Evolutionary conservation across 2,797 vertebrate species (phyloP), one percentile per base, ranked within the genome.

Genomic region (Brotula barbata): DNA sequence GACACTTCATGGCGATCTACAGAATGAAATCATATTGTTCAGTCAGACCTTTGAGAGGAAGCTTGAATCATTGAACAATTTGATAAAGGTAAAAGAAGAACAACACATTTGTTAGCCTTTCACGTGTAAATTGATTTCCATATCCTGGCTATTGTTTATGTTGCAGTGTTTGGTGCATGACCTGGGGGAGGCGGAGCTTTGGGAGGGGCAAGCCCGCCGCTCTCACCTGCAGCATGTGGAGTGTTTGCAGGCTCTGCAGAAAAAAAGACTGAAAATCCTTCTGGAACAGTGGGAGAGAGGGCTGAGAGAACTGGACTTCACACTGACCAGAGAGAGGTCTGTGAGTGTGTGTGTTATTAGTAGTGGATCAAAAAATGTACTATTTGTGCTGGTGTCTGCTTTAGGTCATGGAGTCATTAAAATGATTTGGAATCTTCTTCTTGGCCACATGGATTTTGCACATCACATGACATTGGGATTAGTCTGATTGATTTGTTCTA

Each of bases 141-240:
- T 39, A 2, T 51, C 25, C 48, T 45, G 50, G 13, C 13, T 36
- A 56, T 19, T 17, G 16, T 67, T 1, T 67, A 40, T 37, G 21
- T 5, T 43, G 13, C 66, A 87, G 85, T 65, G 15, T 3, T 10
- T 81, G 68, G 33, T 11, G 36, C 0, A 21, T 0, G 61, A 78
- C 46, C 59, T 78, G 55, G 44, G 33, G 53, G 73, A 75, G 62
- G 72, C 53, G 20, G 81, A 83, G 70, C 61, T 1, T 13, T 81
- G 78, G 78, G 19, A 23, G 7, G 65, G 47, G 0, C 77, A 56
- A 22, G 56, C 46, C 60, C 16, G 45, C 12, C 49, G 55, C 0
- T 1, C 19, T 17, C 81, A 88, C 83, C 77, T 78, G 64, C 69
- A 76, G 45, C 63, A 70, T 0, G 0, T 78, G 17, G 69, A 82